Evolutionary conservation across 1,140 invertebrate genomes (phyloP).

Genomic region (Pseudomyrmex pallidus): DNA sequence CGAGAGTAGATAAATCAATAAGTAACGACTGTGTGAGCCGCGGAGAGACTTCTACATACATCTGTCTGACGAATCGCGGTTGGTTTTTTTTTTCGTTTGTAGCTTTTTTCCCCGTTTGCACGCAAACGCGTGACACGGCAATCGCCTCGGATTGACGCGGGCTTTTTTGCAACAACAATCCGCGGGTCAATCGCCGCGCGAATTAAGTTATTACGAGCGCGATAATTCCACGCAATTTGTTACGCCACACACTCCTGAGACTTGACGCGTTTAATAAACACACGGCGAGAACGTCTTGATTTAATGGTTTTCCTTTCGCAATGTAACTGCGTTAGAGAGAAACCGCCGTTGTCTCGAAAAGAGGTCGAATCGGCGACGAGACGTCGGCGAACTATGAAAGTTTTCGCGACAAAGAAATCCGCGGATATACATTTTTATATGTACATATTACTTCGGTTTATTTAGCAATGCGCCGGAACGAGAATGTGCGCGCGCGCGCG

Average conservation of each 20-base stretch:
- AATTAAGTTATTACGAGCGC: slow-evolving; percentile 41
- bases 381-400: not conserved
- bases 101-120: not conserved
- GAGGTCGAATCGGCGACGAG: not conserved
- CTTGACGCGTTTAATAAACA: slow-evolving; percentile 36
- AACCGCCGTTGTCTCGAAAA: not conserved
- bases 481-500: slow-evolving; percentile 13
- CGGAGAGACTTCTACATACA: not conserved
- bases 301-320: not conserved
- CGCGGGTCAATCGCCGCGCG: slow-evolving; percentile 26
- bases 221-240: slow-evolving; percentile 36
- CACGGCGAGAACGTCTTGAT: slow-evolving; percentile 18
- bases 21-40: not conserved
- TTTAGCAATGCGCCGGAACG: slow-evolving; percentile 17
- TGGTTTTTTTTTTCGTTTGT: not conserved
- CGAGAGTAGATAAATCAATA: not conserved
- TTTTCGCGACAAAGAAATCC: slow-evolving; percentile 16
- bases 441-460: not conserved
- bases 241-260: slow-evolving; percentile 10
- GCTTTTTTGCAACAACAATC: not conserved
- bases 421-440: not conserved
- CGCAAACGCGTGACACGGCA: not conserved
- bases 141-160: not conserved
- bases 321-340: slow-evolving; percentile 17
- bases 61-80: not conserved